Evolutionary conservation across 2,113 vertebrate species (phyloP).

Genomic region (Petaurus breviceps): DNA sequence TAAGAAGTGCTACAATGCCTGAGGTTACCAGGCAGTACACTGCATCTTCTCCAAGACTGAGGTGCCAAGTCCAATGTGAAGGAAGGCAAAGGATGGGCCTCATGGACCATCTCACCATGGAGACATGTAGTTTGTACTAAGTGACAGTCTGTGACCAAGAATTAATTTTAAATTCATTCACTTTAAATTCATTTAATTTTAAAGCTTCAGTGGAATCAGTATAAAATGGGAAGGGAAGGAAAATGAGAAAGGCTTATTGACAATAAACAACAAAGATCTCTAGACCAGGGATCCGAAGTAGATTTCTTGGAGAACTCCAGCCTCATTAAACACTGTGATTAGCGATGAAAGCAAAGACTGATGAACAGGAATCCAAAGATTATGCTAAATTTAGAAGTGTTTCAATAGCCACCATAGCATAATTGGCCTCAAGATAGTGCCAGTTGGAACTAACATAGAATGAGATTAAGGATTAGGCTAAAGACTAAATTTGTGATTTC

Average conservation of each 20-base stretch:
- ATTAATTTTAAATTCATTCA: too few species aligned
- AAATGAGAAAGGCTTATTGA: not conserved
- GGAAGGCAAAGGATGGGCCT: not conserved
- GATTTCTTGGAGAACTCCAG: not conserved
- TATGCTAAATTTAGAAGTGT: not conserved
- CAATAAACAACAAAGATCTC: not conserved
- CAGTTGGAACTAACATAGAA: conserved; percentile 2
- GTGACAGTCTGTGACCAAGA: not conserved
- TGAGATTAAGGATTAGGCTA: not conserved
- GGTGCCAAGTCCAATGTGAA: not conserved
- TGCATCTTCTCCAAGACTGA: not conserved
- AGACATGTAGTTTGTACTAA: not conserved
- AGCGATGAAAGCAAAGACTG: not conserved
- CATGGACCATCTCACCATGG: not conserved
- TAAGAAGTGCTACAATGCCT: not conserved
- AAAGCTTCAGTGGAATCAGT: not conserved
- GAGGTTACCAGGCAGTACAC: not conserved
- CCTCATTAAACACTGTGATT: not conserved
- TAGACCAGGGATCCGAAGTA: not conserved
- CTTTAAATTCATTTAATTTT: too few species aligned
- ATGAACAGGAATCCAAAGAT: not conserved
- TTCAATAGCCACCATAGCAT: not conserved
- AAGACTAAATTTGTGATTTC: not conserved
- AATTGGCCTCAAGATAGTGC: not conserved
- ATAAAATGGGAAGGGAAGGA: not conserved